Evolutionary conservation across 2,113 vertebrate genomes (phyloP), one percentile per base, ranked within the genome.

Genomic region (Paramisgurnus dabryanus): DNA sequence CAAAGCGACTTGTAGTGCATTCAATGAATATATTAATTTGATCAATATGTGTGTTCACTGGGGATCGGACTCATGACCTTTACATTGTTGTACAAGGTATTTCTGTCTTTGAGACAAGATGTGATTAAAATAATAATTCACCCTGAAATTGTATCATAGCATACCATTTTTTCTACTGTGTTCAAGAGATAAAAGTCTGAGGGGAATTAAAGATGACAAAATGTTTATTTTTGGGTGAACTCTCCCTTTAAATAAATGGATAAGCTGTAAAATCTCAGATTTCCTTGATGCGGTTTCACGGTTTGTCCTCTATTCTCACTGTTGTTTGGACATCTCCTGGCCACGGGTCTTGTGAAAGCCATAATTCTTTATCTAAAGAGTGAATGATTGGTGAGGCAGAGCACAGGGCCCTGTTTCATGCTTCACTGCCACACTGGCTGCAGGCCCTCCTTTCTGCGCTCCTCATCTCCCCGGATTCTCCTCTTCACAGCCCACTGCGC

Each of bases 291-390:
- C 64, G 58, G 40, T 63, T 40, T 49, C 41, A 63, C 2, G 7
- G 58, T 27, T 45, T 45, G 63, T 75, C 47, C 61, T 65, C 43
- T 13, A n/a, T 58, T 58, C 55, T 8, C 13, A 8, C 55, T 58
- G 55, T 18, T 0, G 40, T 49, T 22, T 60, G 47, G 50, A 57
- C 70, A 41, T 65, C 47, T 57, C 78, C 40, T 55, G 67, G 63
- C 75, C 61, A 66, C 3, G 45, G 47, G 61, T 64, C 47, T 50
- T 39, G 47, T 76, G 74, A 65, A n/a, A 75, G 74, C 6, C 63
- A 81, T 76, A 76, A 76, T 65, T 77, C 13, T 77, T 57, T 70
- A 77, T 70, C 45, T 77, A 65, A 69, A 55, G 74, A 71, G 12
- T 77, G 58, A 71, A 66, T 47, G 65, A 61, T 61, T 70, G 27